Percentiles rank a stretch among this genome's conserved stretches.
phyloP scores from a whole-genome alignment of 92 coral and sea anemone species.

The Galaxea fascicularis region DNA sequence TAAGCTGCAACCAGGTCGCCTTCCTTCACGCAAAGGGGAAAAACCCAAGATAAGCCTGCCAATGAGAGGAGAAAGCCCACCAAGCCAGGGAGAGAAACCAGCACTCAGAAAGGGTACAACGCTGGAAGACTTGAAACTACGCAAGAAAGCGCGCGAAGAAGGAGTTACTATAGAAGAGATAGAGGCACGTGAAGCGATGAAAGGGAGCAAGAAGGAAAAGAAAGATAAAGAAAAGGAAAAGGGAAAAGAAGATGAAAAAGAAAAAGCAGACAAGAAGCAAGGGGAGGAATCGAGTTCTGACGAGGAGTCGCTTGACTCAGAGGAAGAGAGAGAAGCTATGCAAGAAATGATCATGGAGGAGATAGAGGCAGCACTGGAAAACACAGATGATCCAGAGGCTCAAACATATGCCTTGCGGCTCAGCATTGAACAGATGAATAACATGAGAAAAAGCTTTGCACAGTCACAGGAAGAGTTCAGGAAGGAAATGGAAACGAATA shows the following conservation, averaged over 20 bases:
- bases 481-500: constrained; percentile 85
- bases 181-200: constrained; percentile 73
- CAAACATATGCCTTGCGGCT: constrained; percentile 91
- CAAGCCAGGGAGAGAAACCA: constrained; percentile 73
- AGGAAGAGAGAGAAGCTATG: constrained; percentile 86
- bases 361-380: constrained; percentile 93
- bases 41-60: constrained; percentile 65
- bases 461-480: constrained; percentile 86
- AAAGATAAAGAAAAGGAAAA: constrained; percentile 71
- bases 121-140: constrained; percentile 75
- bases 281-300: constrained; percentile 88
- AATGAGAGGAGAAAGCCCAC: constrained; percentile 60
- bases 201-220: constrained; percentile 62
- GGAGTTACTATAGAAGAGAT: constrained; percentile 80
- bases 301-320: constrained; percentile 86
- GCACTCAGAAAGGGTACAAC: constrained; percentile 75
- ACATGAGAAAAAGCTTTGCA: constrained; percentile 76
- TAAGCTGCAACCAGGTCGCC: constrained; percentile 50
- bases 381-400: constrained; percentile 88
- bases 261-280: constrained; percentile 52
- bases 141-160: constrained; percentile 83
- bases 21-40: constrained; percentile 66
- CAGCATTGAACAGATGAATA: constrained; percentile 90
- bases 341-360: constrained; percentile 93
- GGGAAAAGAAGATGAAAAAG: constrained; percentile 70